Evolutionary conservation across 2,113 vertebrate genomes (phyloP), one percentile per base, ranked within the genome.

Genomic region (Spheniscus mendiculus): DNA sequence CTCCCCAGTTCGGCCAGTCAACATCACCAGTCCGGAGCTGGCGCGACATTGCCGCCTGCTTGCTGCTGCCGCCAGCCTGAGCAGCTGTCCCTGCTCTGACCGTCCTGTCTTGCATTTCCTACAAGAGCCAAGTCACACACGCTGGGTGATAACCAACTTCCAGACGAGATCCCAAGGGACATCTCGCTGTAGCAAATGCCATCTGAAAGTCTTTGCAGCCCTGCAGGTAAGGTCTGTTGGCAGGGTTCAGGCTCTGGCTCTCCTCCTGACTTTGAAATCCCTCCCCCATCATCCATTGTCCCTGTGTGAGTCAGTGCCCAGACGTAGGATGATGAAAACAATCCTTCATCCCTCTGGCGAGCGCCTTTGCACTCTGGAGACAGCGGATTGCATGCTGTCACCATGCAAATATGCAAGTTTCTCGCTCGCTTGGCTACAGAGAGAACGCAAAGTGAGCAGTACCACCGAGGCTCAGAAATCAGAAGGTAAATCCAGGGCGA

Each of bases 401-500:
- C 89, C 77, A 21, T 0, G 0, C 58, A 96, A 95, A 71, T 61
- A 95, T 76, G 89, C 23, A 9, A 50, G 10, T 21, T 70, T 17
- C 67, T 77, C 6, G 0, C 29, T 69, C 38, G 59, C 50, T 67
- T 49, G 83, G 86, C 83, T 93, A 44, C 44, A 12, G 72, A 44
- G 59, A 66, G 65, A 78, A n/a, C 0, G 0, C 5, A 1, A 74
- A 84, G 52, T 2, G 21, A 70, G 18, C 23, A 14, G 25, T 1
- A 61, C 8, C 85, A n/a, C 25, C 5, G 47, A 58, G 74, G 42
- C 61, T 82, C 12, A 30, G 65, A 20, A 38, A 59, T 23, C 10
- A 62, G 58, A 50, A 83, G 47, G 23, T 6, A 23, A 86, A 67
- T 5, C 27, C 34, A 29, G 23, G 63, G 49, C 0, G 2, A 34